These are phyloP conservation scores for Campoplex capitator DNA, from an alignment of 2,888 invertebrate species.

Conservation along the genomic window DNA sequence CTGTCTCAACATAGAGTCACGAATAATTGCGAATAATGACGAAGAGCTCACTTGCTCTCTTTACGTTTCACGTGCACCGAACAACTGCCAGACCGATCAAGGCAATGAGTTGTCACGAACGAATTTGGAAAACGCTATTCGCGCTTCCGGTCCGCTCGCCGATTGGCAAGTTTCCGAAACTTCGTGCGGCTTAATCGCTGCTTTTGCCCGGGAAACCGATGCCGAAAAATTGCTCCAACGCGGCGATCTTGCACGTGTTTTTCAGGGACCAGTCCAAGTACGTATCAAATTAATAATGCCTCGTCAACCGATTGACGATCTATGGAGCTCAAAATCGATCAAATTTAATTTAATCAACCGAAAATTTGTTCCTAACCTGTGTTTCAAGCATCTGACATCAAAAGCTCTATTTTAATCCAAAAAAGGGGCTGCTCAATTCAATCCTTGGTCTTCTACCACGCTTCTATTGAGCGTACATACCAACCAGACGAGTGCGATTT, in stretches of 20 bases:
- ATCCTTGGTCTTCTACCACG: no score
- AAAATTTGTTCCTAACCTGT: no score
- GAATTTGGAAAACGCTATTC: slow-evolving; percentile 79
- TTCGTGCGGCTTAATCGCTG: slow-evolving; percentile 83
- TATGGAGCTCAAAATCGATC: not conserved
- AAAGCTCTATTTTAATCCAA: not conserved
- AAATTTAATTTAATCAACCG: no score
- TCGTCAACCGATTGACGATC: not conserved
- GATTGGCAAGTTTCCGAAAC: slow-evolving; percentile 82
- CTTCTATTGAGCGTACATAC: no score
- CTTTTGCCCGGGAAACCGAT: slow-evolving; percentile 83
- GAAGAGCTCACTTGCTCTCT: slow-evolving; percentile 78
- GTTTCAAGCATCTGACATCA: not conserved
- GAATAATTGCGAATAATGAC: slow-evolving; percentile 32
- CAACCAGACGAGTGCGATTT: no score
- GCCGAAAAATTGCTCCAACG: slow-evolving; percentile 83
- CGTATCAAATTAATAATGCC: not conserved
- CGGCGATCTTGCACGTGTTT: slow-evolving; percentile 83
- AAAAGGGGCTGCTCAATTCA: no score
- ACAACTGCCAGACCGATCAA: slow-evolving; percentile 71
- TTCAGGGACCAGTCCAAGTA: slow-evolving; percentile 84
- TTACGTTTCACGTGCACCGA: slow-evolving; percentile 78
- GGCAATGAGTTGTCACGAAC: slow-evolving; percentile 72
- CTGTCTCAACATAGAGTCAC: slow-evolving; percentile 3
- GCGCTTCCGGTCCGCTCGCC: slow-evolving; percentile 74